Conservation (phyloP, 2,113 vertebrate species). For the Andinoacara biseriatus region DNA sequence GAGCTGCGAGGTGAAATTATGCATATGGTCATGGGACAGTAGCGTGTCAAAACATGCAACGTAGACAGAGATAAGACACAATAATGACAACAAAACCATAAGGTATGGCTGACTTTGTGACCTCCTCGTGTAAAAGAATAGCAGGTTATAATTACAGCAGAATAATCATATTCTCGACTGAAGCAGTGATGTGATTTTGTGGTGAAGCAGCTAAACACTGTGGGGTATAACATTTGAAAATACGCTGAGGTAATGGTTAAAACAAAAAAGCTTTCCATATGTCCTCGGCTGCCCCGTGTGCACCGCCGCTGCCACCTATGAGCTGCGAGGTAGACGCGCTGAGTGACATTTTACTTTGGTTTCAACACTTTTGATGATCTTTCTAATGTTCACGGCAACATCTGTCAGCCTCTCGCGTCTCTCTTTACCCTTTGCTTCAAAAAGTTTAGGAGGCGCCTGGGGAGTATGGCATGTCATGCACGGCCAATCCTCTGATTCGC, state of each 20-base stretch:
- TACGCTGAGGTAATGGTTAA: slow-evolving; percentile 5
- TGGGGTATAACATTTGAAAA: not conserved
- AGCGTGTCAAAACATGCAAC: slow-evolving; percentile 52
- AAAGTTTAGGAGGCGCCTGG: slow-evolving; percentile 65
- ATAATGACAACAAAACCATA: not conserved
- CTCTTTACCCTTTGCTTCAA: slow-evolving; percentile 69
- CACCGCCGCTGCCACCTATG: not conserved
- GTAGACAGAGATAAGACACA: not conserved
- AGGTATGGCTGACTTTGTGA: not conserved
- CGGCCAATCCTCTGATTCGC: slow-evolving; percentile 45
- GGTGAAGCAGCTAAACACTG: slow-evolving; percentile 13
- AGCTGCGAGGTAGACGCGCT: slow-evolving; percentile 11
- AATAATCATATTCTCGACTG: not conserved
- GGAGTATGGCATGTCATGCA: slow-evolving; percentile 53
- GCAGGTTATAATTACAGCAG: slow-evolving; percentile 3
- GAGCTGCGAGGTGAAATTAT: slow-evolving; percentile 17
- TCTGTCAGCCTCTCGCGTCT: slow-evolving; percentile 42
- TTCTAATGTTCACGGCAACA: slow-evolving; percentile 41
- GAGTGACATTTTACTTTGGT: slow-evolving; percentile 53
- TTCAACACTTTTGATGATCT: slow-evolving; percentile 20
- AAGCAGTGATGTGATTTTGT: slow-evolving; percentile 1
- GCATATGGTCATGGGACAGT: slow-evolving; percentile 11
- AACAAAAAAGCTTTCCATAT: not conserved
- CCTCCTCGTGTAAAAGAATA: not conserved
- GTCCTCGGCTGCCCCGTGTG: slow-evolving; percentile 12